Conservation (phyloP, 2,113 vertebrate genomes). For the Mungos mungo region DNA sequence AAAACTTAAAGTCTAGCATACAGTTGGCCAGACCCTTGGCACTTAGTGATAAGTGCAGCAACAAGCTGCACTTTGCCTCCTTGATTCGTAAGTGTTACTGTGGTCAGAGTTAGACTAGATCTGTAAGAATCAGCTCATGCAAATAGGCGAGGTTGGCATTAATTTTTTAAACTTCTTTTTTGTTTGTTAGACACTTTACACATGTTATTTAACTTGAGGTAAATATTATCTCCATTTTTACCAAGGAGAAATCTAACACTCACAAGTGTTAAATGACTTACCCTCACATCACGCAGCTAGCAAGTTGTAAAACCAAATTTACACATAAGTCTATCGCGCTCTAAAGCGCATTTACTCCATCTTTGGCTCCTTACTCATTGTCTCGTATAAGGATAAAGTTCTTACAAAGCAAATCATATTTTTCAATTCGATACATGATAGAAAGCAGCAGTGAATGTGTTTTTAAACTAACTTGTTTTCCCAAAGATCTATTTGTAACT, state of each 20-base stretch:
- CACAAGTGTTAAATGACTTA: neutral
- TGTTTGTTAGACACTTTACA: neutral
- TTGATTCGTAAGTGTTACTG: neutral
- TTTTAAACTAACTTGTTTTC: neutral
- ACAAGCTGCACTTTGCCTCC: neutral
- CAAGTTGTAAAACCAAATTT: neutral
- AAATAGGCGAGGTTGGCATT: neutral
- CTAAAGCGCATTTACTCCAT: neutral
- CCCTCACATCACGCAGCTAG: neutral
- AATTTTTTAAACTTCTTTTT: neutral
- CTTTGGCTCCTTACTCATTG: neutral
- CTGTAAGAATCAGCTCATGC: neutral
- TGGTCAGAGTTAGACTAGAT: neutral
- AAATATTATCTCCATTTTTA: neutral
- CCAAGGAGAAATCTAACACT: neutral
- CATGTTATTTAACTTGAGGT: neutral
- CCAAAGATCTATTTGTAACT: neutral
- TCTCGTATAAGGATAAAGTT: neutral
- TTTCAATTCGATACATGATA: constrained; percentile 24
- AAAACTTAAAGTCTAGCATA: neutral
- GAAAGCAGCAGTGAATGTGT: neutral
- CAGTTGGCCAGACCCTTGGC: neutral
- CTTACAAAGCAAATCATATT: neutral
- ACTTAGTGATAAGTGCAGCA: neutral
- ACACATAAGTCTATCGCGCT: neutral